Evolutionary conservation across 1,140 invertebrate genomes (phyloP), one percentile per base, ranked within the genome.

Genomic region (Leucophenga varia): DNA sequence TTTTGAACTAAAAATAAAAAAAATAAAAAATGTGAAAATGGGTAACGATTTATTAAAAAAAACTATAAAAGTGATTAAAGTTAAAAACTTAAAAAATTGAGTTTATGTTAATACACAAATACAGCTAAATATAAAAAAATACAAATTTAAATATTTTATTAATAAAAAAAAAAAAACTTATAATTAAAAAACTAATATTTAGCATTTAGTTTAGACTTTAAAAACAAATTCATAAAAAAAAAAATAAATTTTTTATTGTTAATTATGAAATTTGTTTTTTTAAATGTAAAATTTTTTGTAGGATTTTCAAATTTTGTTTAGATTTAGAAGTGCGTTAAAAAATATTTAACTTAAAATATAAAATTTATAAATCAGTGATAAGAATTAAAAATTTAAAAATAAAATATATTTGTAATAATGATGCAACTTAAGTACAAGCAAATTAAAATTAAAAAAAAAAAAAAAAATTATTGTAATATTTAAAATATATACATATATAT

Each of bases 321-420:
- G 12, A 10, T n/a, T 34, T 6, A 10, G 49, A 64, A 41, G 51
- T 58, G 50, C 58, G 56, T 65, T n/a, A n/a, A n/a, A 63, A 68
- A 63, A 67, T 63, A 65, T 65, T 67, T n/a, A n/a, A n/a, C n/a
- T n/a, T n/a, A 51, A 53, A 65, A 65, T 65, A 67, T 63, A 65
- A 65, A 67, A 59, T 63, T 67, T 54, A 20, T 51, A 46, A 6
- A 25, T 5, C 22, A 25, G 22, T 25, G 22, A 25, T 25, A 25
- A 5, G 22, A 25, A 25, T 25, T 25, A 25, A 25, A 25, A 25
- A 25, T 25, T 25, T 25, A 25, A 10, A 10, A 6, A 10, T 25
- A 25, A 10, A 10, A 6, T 5, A 6, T 5, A 25, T 6, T 6
- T 25, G 22, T 25, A 25, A 25, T 25, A 49, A 55, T 52, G 40